Evolutionary conservation across 2,113 vertebrate genomes (phyloP).

Genomic region (Lophura nycthemera): DNA sequence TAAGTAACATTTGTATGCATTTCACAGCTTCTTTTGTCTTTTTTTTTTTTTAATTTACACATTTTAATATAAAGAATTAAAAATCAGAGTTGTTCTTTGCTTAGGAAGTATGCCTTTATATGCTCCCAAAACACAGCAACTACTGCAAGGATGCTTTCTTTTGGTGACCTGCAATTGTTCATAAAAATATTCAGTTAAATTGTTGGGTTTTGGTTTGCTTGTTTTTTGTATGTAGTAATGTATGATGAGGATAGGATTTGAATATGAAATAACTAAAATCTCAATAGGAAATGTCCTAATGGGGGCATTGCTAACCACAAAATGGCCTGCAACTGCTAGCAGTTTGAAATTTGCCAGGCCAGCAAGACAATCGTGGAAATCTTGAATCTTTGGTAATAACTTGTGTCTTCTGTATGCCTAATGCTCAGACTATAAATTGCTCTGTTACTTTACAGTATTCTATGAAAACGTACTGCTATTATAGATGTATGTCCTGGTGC

Average conservation of each 20-base stretch:
- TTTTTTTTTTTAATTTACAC: not conserved
- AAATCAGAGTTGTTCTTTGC: not conserved
- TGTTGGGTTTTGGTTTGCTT: not conserved
- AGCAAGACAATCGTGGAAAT: not conserved
- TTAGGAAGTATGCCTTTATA: not conserved
- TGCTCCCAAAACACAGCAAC: not conserved
- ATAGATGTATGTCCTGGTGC: not conserved
- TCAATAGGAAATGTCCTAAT: not conserved
- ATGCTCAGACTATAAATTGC: not conserved
- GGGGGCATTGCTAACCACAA: not conserved
- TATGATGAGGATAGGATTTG: not conserved
- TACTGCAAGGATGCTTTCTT: not conserved
- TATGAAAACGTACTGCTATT: not conserved
- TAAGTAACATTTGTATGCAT: not conserved
- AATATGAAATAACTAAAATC: not conserved
- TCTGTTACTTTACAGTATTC: not conserved
- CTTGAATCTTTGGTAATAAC: not conserved
- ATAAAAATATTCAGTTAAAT: not conserved
- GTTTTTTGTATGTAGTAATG: not conserved
- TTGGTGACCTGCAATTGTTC: not conserved
- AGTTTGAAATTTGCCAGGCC: not conserved
- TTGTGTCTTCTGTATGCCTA: not conserved
- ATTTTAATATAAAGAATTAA: not conserved
- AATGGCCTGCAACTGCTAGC: not conserved
- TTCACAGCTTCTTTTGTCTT: not conserved